Conservation (phyloP, 1,140 invertebrate genomes). For the Triops cancriformis region DNA sequence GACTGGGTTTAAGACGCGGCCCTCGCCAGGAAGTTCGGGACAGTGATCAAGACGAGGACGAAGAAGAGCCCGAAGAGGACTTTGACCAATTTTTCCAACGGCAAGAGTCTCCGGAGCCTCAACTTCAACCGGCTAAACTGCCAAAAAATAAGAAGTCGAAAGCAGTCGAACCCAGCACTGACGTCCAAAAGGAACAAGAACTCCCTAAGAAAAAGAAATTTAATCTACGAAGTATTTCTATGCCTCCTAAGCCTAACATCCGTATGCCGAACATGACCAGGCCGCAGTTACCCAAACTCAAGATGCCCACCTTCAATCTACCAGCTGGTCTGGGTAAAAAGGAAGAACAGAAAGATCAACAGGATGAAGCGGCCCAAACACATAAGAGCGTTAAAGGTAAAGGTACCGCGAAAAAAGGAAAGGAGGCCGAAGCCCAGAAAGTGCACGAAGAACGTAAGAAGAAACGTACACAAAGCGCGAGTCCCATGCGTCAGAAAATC, state of each 20-base stretch:
- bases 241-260: conserved; percentile 23
- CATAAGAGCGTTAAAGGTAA: neutral
- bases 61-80: neutral
- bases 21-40: neutral
- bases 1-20: neutral
- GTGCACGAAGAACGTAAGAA: neutral
- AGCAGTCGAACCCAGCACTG: neutral
- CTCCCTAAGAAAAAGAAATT: conserved; percentile 20
- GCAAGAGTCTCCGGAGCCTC: neutral
- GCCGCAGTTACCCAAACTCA: neutral
- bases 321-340: neutral
- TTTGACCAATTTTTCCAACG: neutral
- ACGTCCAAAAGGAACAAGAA: neutral
- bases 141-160: neutral
- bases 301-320: neutral
- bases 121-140: neutral
- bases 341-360: neutral
- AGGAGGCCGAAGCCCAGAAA: neutral
- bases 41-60: neutral
- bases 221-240: conserved; percentile 20
- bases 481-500: conserved; percentile 27
- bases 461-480: conserved; percentile 20
- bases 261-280: conserved; percentile 16
- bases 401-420: neutral
- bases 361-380: neutral